Percentiles rank a stretch among this genome's conserved stretches.
These are phyloP conservation scores for Branchellion lobata DNA, from an alignment of 2,888 invertebrate species.

Conservation along the genomic window DNA sequence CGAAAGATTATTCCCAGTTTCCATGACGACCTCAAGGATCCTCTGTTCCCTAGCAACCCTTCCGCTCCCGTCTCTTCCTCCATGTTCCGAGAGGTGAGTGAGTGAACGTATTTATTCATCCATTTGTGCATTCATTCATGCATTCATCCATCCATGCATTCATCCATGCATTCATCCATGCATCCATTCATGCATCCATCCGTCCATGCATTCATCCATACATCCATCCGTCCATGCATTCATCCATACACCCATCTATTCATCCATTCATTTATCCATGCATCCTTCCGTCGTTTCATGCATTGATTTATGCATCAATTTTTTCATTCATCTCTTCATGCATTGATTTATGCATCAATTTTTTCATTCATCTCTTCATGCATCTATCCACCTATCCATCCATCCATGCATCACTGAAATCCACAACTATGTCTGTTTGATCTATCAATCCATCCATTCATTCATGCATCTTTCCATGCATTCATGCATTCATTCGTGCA, in stretches of 20 bases:
- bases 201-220: no score
- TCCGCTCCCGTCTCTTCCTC: slow-evolving; percentile 86
- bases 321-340: background rate
- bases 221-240: no score
- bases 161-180: background rate
- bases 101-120: background rate
- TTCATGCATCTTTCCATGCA: no score
- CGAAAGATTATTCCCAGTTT: slow-evolving; percentile 87
- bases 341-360: background rate
- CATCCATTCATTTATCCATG: no score
- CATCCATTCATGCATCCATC: background rate
- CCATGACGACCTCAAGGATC: slow-evolving; percentile 80
- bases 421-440: slow-evolving; percentile 59
- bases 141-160: background rate
- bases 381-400: no score
- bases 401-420: slow-evolving; percentile 88
- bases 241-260: no score
- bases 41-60: slow-evolving; percentile 86
- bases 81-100: slow-evolving; percentile 79
- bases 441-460: background rate
- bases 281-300: background rate
- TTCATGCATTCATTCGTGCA: background rate
- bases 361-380: background rate
- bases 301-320: background rate
- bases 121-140: background rate